Conservation (phyloP, 2,113 vertebrate species). For the Australoheros scitulus region DNA sequence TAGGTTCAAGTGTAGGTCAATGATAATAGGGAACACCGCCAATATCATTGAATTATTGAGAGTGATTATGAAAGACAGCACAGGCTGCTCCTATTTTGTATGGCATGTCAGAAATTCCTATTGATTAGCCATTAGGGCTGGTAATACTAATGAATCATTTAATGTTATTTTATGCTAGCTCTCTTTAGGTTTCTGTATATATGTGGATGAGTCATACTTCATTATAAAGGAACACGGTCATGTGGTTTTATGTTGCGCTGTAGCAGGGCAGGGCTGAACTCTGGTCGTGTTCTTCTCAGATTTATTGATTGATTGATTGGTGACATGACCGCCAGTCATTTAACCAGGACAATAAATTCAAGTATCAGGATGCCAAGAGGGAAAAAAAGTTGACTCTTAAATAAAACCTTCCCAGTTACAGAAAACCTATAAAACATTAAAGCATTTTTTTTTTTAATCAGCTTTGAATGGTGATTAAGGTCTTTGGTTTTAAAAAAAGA, state of each 20-base stretch:
- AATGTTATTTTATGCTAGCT: neutral
- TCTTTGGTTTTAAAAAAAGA: neutral
- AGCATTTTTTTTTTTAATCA: too few relatives aligned
- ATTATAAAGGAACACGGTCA: neutral
- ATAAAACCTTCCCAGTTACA: too few relatives aligned
- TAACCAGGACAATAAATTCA: rapidly evolving
- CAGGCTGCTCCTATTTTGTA: neutral
- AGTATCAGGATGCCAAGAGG: too few relatives aligned
- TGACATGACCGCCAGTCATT: neutral
- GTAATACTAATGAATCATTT: constrained; percentile 26
- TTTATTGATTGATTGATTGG: too few relatives aligned
- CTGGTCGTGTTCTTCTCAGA: neutral
- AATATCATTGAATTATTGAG: constrained; percentile 52
- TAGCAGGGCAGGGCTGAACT: neutral
- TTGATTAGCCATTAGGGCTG: constrained; percentile 32
- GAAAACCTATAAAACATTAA: too few relatives aligned
- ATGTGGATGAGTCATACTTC: neutral
- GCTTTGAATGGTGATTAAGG: neutral
- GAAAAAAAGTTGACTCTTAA: neutral
- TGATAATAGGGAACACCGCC: constrained; percentile 40
- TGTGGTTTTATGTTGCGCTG: neutral
- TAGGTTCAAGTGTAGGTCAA: constrained; percentile 68
- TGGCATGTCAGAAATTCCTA: constrained; percentile 14
- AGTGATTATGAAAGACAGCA: constrained; percentile 30
- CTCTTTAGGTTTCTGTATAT: neutral